A percentile compares a stretch with the other conserved stretches of the same genome.
Evolutionary conservation across 2,888 invertebrate genomes (phyloP).

Genomic region (Didymodactylos carnosus): DNA sequence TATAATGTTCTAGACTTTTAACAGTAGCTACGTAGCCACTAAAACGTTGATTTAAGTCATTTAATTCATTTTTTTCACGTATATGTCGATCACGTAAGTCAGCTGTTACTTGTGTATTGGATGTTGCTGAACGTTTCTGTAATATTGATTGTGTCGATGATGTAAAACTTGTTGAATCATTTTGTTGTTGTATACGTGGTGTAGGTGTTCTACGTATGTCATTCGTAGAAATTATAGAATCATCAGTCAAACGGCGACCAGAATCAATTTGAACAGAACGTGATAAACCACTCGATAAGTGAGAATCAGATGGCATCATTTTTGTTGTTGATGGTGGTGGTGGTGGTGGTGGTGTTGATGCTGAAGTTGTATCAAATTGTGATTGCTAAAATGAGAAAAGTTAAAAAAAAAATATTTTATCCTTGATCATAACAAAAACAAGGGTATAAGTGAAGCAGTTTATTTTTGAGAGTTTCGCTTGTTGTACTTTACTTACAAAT

Average conservation of each 20-base stretch:
- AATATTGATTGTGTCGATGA: not conserved
- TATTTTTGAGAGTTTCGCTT: too few species aligned
- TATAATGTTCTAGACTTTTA: conserved; percentile 10
- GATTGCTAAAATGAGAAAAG: not conserved
- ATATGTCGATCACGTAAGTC: not conserved
- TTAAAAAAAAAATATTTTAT: not conserved
- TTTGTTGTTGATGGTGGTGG: not conserved
- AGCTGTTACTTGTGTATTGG: not conserved
- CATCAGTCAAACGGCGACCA: too few species aligned
- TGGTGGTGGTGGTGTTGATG: not conserved
- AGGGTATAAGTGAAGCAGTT: too few species aligned
- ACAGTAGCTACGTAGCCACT: conserved; percentile 11
- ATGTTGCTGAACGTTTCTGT: not conserved
- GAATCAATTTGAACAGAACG: not conserved
- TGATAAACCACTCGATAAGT: too few species aligned
- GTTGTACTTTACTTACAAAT: too few species aligned
- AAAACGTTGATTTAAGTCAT: conserved; percentile 11
- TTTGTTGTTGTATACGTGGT: not conserved
- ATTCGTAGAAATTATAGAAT: too few species aligned
- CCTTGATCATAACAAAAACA: not conserved
- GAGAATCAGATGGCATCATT: not conserved
- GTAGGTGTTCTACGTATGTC: not conserved
- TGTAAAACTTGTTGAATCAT: not conserved
- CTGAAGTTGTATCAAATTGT: not conserved
- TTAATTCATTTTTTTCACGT: conserved; percentile 9